These are phyloP conservation scores for Sussaba pulchella DNA, from an alignment of 2,888 invertebrate species.

Conservation along the genomic window DNA sequence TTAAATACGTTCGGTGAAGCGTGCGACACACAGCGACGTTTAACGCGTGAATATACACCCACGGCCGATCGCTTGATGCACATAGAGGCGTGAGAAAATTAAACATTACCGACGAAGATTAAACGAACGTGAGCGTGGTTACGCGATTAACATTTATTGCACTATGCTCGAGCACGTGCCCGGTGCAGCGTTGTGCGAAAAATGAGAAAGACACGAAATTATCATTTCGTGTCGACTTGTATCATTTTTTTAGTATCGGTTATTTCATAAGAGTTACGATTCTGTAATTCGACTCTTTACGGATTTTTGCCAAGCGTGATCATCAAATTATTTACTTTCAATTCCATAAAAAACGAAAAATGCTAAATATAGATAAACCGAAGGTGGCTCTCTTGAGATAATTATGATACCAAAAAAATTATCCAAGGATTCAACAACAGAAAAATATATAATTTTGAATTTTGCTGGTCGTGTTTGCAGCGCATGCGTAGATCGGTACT, in stretches of 20 bases:
- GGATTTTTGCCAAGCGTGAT: no score
- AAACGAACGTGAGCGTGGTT: neutral
- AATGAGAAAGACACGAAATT: neutral
- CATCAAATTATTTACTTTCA: no score
- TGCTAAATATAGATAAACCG: neutral
- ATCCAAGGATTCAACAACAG: neutral
- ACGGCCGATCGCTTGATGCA: constrained; percentile 7
- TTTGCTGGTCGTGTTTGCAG: constrained; percentile 11
- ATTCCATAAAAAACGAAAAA: no score
- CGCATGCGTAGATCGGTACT: constrained; percentile 26
- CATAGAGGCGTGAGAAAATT: constrained; percentile 24
- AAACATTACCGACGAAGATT: constrained; percentile 1
- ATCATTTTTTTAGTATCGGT: neutral
- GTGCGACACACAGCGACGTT: neutral
- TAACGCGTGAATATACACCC: neutral
- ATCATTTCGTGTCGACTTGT: neutral
- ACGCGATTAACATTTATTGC: constrained; percentile 16
- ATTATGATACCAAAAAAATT: neutral
- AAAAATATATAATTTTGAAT: neutral
- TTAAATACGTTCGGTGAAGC: neutral
- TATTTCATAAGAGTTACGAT: neutral
- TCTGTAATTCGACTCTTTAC: no score
- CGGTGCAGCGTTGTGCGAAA: neutral
- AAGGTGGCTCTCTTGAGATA: neutral
- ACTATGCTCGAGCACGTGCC: neutral